Conservation (phyloP, 2,797 vertebrate genomes). For the Ispidina lecontei region DNA sequence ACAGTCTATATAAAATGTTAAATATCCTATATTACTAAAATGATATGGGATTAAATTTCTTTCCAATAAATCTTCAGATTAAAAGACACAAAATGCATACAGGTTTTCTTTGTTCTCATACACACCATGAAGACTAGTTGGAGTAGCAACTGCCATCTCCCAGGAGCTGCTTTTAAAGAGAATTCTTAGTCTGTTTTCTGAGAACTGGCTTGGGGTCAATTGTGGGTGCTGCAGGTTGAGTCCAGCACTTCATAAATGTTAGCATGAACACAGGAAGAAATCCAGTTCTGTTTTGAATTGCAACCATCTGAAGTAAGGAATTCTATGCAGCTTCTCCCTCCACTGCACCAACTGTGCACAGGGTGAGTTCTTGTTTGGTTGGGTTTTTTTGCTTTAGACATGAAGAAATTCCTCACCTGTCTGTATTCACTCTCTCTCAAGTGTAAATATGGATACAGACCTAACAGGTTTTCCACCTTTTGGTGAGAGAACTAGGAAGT, state of each 20-base stretch:
- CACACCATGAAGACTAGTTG: background rate
- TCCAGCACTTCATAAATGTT: background rate
- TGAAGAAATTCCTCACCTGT: background rate
- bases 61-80: conserved; percentile 77
- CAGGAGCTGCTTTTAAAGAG: background rate
- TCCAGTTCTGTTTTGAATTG: background rate
- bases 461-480: background rate
- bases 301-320: background rate
- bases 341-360: background rate
- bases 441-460: background rate
- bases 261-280: background rate
- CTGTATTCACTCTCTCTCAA: background rate
- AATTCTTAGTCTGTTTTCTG: background rate
- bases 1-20: conserved; percentile 61
- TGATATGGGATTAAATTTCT: conserved; percentile 68
- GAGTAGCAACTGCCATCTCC: background rate
- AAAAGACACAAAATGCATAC: background rate
- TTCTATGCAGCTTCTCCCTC: background rate
- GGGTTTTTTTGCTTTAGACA: background rate
- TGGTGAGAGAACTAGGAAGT: background rate
- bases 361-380: background rate
- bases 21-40: conserved; percentile 67
- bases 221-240: background rate
- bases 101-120: conserved; percentile 1
- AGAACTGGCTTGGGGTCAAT: background rate